Percentiles rank a stretch among this genome's conserved stretches.
phyloP scores from a whole-genome alignment of 2,113 vertebrate species.

The Rafetus swinhoei region DNA sequence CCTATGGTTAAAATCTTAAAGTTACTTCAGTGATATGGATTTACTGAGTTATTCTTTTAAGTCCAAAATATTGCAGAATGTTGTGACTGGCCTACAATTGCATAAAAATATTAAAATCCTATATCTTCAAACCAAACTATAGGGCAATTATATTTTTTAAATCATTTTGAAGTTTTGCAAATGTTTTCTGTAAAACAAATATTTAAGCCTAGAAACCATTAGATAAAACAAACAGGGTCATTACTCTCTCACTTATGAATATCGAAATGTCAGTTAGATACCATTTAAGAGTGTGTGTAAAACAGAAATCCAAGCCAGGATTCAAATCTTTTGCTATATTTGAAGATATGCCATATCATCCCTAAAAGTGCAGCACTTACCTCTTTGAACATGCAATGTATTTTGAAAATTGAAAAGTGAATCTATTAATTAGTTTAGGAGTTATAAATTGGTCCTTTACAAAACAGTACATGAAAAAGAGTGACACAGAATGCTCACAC shows the following conservation, averaged over 20 bases:
- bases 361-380: background rate
- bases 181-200: background rate
- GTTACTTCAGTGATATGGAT: background rate
- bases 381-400: background rate
- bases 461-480: background rate
- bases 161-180: background rate
- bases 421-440: rapidly evolving
- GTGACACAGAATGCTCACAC: background rate
- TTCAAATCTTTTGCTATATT: background rate
- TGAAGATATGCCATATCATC: background rate
- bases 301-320: background rate
- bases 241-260: background rate
- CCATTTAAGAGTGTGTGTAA: background rate
- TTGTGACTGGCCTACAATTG: background rate
- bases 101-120: background rate
- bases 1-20: slow-evolving; percentile 76
- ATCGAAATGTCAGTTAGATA: background rate
- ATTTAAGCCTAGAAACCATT: background rate
- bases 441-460: background rate
- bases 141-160: background rate
- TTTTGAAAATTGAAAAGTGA: background rate
- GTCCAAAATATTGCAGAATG: background rate
- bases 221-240: background rate
- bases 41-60: background rate
- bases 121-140: background rate